These are phyloP conservation scores for Flexamia atlantica DNA, from an alignment of 2,888 invertebrate species.

Conservation along the genomic window DNA sequence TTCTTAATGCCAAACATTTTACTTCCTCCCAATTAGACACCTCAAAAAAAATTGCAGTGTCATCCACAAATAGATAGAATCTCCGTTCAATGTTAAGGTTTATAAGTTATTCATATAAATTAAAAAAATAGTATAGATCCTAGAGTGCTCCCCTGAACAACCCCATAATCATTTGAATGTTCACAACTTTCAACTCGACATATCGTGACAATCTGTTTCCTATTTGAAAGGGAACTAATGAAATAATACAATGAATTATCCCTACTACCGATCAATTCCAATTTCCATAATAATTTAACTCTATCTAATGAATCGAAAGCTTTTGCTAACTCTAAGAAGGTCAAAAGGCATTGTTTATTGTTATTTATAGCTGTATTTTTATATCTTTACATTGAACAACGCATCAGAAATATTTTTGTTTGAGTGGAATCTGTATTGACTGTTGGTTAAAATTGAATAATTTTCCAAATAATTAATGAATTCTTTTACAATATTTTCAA, in stretches of 20 bases:
- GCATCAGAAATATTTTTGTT: background rate
- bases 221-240: constrained; percentile 23
- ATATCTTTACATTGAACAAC: background rate
- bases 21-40: constrained; percentile 20
- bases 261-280: background rate
- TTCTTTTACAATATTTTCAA: background rate
- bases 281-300: background rate
- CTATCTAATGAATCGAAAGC: background rate
- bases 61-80: constrained; percentile 18
- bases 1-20: background rate
- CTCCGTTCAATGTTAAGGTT: background rate
- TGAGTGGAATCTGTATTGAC: background rate
- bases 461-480: background rate
- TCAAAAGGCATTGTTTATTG: background rate
- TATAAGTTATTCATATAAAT: constrained; percentile 36
- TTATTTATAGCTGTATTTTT: background rate
- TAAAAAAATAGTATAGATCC: constrained; percentile 40
- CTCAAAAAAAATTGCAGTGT: background rate
- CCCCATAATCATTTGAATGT: constrained; percentile 29
- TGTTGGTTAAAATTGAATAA: background rate
- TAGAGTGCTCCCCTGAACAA: constrained; percentile 39
- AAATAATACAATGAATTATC: background rate
- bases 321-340: background rate
- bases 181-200: background rate
- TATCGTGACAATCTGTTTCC: constrained; percentile 36